Conservation (phyloP, 2,113 vertebrate genomes). For the Vulpes lagopus region DNA sequence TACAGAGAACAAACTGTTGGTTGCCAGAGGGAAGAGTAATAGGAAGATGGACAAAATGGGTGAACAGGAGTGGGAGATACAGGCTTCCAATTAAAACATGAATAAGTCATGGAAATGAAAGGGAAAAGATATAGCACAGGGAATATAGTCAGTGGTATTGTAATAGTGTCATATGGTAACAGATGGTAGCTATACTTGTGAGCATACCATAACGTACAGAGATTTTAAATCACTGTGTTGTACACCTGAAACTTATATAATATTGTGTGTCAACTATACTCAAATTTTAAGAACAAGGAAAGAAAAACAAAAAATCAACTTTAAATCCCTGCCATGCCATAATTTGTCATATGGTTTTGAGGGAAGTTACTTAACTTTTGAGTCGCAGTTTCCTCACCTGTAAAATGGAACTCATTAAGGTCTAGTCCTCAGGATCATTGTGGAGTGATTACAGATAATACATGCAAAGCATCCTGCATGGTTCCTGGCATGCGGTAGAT, state of each 20-base stretch:
- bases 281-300: not conserved
- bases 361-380: conserved; percentile 14
- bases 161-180: not conserved
- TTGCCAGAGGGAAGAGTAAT: not conserved
- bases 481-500: not conserved
- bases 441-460: not conserved
- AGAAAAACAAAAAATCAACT: not conserved
- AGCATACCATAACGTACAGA: not conserved
- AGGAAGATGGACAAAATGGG: not conserved
- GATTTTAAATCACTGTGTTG: not conserved
- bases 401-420: not conserved
- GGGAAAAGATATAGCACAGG: not conserved
- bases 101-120: not conserved
- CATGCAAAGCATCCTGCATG: not conserved
- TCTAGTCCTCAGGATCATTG: not conserved
- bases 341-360: not conserved
- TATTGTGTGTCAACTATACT: not conserved
- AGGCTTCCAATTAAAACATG: not conserved
- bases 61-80: not conserved
- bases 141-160: not conserved
- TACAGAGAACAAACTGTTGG: not conserved
- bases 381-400: not conserved
- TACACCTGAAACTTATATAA: not conserved
- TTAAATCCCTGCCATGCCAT: not conserved
- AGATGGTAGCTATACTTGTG: not conserved